A percentile compares a stretch with the other conserved stretches of the same genome.
Conservation (phyloP, 2,888 invertebrate genomes). For the Thalpophila matura region DNA sequence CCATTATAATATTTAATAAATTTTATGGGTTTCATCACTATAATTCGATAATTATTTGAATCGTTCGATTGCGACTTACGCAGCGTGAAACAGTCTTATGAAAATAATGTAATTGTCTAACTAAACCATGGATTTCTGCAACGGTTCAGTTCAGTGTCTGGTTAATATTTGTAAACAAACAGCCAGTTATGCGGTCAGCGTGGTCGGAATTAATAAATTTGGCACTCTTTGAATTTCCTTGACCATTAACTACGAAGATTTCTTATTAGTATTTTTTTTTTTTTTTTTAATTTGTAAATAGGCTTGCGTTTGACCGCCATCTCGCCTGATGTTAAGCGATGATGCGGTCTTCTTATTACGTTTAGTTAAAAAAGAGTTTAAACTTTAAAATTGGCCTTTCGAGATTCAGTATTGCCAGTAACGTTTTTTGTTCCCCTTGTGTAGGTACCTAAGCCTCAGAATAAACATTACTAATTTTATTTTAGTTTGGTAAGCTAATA, state of each 20-base stretch:
- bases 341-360: too few relatives aligned
- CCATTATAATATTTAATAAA: slow-evolving; percentile 55
- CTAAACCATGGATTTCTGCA: slow-evolving; percentile 60
- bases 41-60: slow-evolving; percentile 61
- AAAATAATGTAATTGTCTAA: slow-evolving; percentile 61
- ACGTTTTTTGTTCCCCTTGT: too few relatives aligned
- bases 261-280: neutral
- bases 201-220: slow-evolving; percentile 26
- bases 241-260: slow-evolving; percentile 9
- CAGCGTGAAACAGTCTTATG: slow-evolving; percentile 67
- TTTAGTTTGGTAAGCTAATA: too few relatives aligned
- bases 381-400: too few relatives aligned
- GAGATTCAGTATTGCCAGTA: too few relatives aligned
- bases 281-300: neutral
- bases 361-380: neutral
- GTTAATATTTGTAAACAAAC: slow-evolving; percentile 59
- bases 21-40: slow-evolving; percentile 68
- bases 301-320: too few relatives aligned
- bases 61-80: slow-evolving; percentile 56
- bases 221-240: slow-evolving; percentile 29
- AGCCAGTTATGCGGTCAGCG: slow-evolving; percentile 47
- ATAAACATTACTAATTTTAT: too few relatives aligned
- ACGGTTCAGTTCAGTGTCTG: slow-evolving; percentile 55
- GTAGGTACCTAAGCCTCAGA: too few relatives aligned
- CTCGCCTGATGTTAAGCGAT: too few relatives aligned